Evolutionary conservation across 1,140 invertebrate species (phyloP).

Genomic region (Galleria mellonella): DNA sequence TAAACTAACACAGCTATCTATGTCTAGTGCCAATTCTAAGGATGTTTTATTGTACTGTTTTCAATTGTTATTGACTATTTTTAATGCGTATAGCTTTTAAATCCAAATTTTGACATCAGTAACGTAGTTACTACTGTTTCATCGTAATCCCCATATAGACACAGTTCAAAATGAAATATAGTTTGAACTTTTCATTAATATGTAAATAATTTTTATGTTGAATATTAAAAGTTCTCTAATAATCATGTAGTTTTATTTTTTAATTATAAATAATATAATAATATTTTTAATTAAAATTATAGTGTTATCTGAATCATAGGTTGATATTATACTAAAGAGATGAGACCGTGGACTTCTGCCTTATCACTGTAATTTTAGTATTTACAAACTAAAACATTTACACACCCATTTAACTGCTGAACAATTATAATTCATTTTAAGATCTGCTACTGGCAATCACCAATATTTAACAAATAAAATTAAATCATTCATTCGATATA

Average conservation of each 20-base stretch:
- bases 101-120: conserved; percentile 38
- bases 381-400: too few relatives aligned
- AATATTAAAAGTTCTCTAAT: conserved; percentile 47
- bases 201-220: conserved; percentile 68
- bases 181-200: conserved; percentile 18
- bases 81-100: conserved; percentile 1
- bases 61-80: too few relatives aligned
- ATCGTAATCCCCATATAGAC: conserved; percentile 1
- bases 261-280: not conserved
- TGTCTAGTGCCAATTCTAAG: conserved; percentile 30
- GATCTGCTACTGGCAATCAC: too few relatives aligned
- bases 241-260: conserved; percentile 9
- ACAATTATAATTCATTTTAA: too few relatives aligned
- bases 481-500: too few relatives aligned
- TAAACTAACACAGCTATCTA: conserved; percentile 16
- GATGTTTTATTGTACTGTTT: conserved; percentile 1
- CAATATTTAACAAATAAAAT: too few relatives aligned
- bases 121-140: conserved; percentile 4
- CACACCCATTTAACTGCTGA: too few relatives aligned
- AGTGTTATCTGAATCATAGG: too few relatives aligned
- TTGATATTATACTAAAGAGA: too few relatives aligned
- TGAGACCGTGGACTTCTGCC: too few relatives aligned
- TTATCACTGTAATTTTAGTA: too few relatives aligned
- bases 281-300: too few relatives aligned
- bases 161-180: conserved; percentile 11